A percentile compares a stretch with the other conserved stretches of the same genome.
Conservation (phyloP, 1,140 invertebrate genomes). For the Pectinophora gossypiella region DNA sequence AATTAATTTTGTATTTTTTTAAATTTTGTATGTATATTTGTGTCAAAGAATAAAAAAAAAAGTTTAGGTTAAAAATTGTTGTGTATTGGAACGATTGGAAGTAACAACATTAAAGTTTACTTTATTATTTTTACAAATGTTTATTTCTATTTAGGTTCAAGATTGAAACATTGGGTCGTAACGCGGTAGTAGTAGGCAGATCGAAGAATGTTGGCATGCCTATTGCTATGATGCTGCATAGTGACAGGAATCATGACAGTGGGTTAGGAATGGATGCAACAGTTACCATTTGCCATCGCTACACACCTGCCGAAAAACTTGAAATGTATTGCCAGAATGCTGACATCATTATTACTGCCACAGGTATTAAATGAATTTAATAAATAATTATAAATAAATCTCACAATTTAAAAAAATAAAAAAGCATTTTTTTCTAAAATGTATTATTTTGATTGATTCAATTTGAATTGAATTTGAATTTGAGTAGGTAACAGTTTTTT, state of each 20-base stretch:
- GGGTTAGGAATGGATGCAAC: conserved; percentile 85
- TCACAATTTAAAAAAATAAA: no score
- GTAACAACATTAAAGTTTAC: no score
- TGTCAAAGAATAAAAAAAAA: no score
- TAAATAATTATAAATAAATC: not conserved
- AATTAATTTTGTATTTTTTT: no score
- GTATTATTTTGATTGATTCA: no score
- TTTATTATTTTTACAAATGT: no score
- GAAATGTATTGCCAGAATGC: conserved; percentile 81
- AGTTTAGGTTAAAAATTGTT: no score
- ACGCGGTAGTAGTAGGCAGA: conserved; percentile 91
- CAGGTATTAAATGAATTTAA: conserved; percentile 76
- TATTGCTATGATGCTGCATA: conserved; percentile 87
- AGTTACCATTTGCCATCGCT: conserved; percentile 90
- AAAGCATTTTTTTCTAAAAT: not conserved
- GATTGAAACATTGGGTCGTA: conserved; percentile 88
- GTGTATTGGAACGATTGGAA: no score
- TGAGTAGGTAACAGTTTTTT: no score
- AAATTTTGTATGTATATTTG: no score
- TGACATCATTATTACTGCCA: conserved; percentile 89
- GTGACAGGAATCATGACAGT: conserved; percentile 81
- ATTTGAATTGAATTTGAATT: no score
- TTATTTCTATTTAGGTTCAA: conserved; percentile 78
- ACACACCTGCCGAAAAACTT: conserved; percentile 87
- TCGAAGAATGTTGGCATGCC: conserved; percentile 95